These are phyloP conservation scores for Athalia circularis DNA, from an alignment of 2,888 invertebrate species.

Conservation along the genomic window DNA sequence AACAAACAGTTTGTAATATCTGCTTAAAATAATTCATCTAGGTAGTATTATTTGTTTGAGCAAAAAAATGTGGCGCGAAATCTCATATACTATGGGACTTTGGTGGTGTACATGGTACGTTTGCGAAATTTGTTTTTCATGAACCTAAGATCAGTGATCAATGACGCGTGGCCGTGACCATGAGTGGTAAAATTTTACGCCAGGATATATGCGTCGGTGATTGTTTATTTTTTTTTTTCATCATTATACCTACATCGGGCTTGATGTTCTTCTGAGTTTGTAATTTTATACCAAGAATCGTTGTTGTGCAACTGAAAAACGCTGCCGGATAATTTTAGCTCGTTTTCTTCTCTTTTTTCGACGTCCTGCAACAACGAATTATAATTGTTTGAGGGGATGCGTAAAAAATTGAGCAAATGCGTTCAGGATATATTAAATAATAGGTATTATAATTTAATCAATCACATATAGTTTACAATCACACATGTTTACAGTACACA, in stretches of 20 bases:
- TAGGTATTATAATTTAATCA: conserved; percentile 64
- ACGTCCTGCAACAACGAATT: not conserved
- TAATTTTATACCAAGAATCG: too few species aligned
- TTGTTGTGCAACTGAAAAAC: too few species aligned
- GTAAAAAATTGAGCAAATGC: not conserved
- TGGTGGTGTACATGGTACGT: not conserved
- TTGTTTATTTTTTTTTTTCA: not conserved
- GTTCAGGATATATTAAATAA: conserved; percentile 62
- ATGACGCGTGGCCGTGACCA: conserved; percentile 40
- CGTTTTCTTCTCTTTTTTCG: not conserved
- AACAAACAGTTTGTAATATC: too few species aligned
- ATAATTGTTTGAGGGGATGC: not conserved
- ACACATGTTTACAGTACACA: conserved; percentile 65
- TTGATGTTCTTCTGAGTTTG: too few species aligned
- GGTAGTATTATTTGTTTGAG: too few species aligned
- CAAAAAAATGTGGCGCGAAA: not conserved
- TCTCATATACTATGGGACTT: too few species aligned
- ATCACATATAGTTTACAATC: conserved; percentile 69
- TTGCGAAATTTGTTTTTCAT: not conserved
- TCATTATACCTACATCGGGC: not conserved
- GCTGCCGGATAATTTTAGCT: too few species aligned
- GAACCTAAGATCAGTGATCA: conserved; percentile 4
- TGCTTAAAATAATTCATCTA: too few species aligned
- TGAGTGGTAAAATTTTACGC: conserved; percentile 26
- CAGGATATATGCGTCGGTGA: not conserved